phyloP scores from a whole-genome alignment of 2,797 vertebrate species.

The Oceanodroma leucorhoa region DNA sequence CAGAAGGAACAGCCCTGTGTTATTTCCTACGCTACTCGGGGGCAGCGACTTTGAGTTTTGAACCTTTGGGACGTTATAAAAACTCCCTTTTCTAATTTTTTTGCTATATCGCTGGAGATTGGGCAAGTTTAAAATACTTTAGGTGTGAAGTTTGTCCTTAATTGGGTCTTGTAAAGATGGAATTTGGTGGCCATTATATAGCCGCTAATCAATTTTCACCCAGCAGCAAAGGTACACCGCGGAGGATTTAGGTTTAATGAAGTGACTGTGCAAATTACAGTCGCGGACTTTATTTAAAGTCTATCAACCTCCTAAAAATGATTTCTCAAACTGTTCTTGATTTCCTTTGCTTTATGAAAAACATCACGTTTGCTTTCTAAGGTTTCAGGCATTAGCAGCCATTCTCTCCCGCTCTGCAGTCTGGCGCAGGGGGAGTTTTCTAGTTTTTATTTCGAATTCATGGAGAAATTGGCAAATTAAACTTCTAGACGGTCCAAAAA shows the following conservation, averaged over 20 bases:
- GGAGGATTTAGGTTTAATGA: conserved; percentile 57
- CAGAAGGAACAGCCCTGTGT: not conserved
- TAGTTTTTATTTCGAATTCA: not conserved
- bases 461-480: not conserved
- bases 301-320: conserved; percentile 29
- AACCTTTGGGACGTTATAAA: conserved; percentile 28
- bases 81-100: not conserved
- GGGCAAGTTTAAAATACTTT: conserved; percentile 20
- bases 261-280: conserved; percentile 53
- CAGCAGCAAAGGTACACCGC: conserved; percentile 29
- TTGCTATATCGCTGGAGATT: not conserved
- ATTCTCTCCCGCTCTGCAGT: not conserved
- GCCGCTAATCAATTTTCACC: conserved; percentile 60
- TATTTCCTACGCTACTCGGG: not conserved
- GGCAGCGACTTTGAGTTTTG: not conserved
- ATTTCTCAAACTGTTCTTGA: conserved; percentile 58
- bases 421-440: not conserved
- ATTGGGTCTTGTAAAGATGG: conserved; percentile 59
- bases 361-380: conserved; percentile 16
- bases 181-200: conserved; percentile 45
- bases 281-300: conserved; percentile 50
- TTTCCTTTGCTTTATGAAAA: conserved; percentile 66
- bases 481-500: not conserved
- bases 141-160: conserved; percentile 51
- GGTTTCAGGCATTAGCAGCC: not conserved